A percentile compares a stretch with the other conserved stretches of the same genome.
Conservation (phyloP, 2,888 invertebrate genomes). For the Orthosia gothica region DNA sequence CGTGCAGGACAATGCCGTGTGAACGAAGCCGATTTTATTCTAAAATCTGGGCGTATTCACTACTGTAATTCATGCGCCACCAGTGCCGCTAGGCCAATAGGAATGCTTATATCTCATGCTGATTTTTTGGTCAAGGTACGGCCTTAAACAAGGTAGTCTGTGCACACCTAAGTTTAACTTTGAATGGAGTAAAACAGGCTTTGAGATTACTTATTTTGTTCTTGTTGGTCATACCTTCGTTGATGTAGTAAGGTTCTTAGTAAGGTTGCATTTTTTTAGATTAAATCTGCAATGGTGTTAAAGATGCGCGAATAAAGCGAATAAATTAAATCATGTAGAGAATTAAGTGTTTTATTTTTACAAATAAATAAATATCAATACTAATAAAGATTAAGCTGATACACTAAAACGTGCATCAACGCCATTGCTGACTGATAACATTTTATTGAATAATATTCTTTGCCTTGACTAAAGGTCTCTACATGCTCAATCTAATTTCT, state of each 20-base stretch:
- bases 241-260: not conserved
- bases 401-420: slow-evolving; percentile 14
- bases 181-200: slow-evolving; percentile 24
- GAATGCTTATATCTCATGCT: too few relatives aligned
- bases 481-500: too few relatives aligned
- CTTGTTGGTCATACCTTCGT: slow-evolving; percentile 6
- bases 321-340: not conserved
- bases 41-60: too few relatives aligned
- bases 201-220: slow-evolving; percentile 1
- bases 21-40: too few relatives aligned
- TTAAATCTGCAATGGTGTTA: not conserved
- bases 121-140: too few relatives aligned
- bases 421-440: not conserved
- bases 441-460: slow-evolving; percentile 4
- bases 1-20: too few relatives aligned
- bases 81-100: too few relatives aligned
- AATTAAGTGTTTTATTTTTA: not conserved
- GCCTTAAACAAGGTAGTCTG: slow-evolving; percentile 29
- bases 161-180: slow-evolving; percentile 30
- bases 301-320: not conserved
- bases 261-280: not conserved
- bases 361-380: not conserved
- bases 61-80: too few relatives aligned
- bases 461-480: not conserved
- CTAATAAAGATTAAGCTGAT: slow-evolving; percentile 15